phyloP scores from a whole-genome alignment of 2,888 invertebrate genomes.

The Digitonthophagus gazella region DNA sequence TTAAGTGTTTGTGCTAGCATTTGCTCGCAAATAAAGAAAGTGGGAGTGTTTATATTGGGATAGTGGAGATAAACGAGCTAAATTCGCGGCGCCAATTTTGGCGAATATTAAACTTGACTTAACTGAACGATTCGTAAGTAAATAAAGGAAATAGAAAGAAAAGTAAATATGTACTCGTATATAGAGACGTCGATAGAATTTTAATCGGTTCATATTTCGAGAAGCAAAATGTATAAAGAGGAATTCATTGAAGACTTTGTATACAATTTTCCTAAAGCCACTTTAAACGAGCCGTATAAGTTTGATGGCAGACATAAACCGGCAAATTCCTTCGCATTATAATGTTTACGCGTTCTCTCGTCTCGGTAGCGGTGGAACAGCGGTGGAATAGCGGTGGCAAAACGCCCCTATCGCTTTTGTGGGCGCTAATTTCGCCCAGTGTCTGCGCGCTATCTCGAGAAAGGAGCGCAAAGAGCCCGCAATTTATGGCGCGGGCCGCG shows the following conservation, averaged over 20 bases:
- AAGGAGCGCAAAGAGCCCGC: slow-evolving; percentile 38
- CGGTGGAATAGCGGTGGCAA: slow-evolving; percentile 31
- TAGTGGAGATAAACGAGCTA: background rate
- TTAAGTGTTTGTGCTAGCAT: slow-evolving; percentile 1
- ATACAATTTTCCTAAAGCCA: background rate
- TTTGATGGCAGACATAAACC: slow-evolving; percentile 19
- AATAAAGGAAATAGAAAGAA: background rate
- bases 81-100: slow-evolving; percentile 3
- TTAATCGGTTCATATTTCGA: background rate
- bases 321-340: slow-evolving; percentile 40
- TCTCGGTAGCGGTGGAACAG: background rate
- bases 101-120: background rate
- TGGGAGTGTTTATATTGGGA: background rate
- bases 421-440: slow-evolving; percentile 43
- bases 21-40: slow-evolving; percentile 10
- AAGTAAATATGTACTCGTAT: background rate
- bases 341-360: slow-evolving; percentile 42
- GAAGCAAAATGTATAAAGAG: background rate
- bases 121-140: background rate
- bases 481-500: slow-evolving; percentile 47
- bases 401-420: slow-evolving; percentile 34
- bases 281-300: background rate
- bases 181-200: background rate
- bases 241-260: background rate
- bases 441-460: slow-evolving; percentile 40